A percentile compares a stretch with the other conserved stretches of the same genome.
Evolutionary conservation across 1,140 invertebrate species (phyloP).

Genomic region (Trichonephila clavata): DNA sequence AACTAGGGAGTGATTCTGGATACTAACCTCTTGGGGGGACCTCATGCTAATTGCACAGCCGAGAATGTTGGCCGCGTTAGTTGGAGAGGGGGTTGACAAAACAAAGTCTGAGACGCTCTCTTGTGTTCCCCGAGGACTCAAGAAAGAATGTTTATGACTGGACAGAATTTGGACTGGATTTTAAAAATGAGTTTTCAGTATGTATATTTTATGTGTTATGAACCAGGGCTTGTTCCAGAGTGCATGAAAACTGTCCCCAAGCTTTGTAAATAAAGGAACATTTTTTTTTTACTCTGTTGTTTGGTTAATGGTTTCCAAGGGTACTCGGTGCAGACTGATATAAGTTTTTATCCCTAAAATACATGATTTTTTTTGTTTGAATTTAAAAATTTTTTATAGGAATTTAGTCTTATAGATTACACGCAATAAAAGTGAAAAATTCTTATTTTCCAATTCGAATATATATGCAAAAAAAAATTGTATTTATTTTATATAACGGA

Average conservation of each 20-base stretch:
- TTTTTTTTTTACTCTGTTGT: background rate
- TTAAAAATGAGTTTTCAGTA: background rate
- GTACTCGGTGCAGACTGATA: too few species aligned
- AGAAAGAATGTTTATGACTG: background rate
- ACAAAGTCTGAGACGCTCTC: background rate
- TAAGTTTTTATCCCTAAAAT: too few species aligned
- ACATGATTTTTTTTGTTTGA: too few species aligned
- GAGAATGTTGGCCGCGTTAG: background rate
- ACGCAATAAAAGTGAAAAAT: too few species aligned
- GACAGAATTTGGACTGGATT: background rate
- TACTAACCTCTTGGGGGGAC: conserved; percentile 11
- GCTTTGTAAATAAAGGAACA: background rate
- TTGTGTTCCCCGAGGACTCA: background rate
- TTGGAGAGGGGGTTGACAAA: conserved; percentile 14
- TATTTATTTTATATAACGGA: too few species aligned
- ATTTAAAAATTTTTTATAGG: too few species aligned
- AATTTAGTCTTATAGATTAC: too few species aligned
- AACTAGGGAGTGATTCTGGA: conserved; percentile 47
- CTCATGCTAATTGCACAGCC: conserved; percentile 59
- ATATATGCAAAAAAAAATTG: too few species aligned
- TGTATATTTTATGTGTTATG: conserved; percentile 6
- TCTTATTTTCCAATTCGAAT: too few species aligned
- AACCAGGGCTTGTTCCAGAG: background rate
- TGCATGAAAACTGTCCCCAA: background rate
- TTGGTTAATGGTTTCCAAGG: too few species aligned